phyloP scores from a whole-genome alignment of 2,888 invertebrate species.

The Heliconius ethilla region DNA sequence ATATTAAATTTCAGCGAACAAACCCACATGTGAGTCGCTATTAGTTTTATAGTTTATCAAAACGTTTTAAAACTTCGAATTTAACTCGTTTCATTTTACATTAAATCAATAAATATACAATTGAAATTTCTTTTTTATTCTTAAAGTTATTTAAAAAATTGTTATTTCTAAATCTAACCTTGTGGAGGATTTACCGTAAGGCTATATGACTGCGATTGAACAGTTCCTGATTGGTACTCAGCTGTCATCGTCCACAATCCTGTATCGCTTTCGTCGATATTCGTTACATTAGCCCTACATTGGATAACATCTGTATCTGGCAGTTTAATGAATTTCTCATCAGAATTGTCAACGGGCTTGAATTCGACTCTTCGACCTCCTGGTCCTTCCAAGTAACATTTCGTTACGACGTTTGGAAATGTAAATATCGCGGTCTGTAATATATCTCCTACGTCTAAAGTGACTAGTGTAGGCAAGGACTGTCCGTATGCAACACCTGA shows the following conservation, averaged over 20 bases:
- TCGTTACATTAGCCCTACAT: constrained; percentile 40
- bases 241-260: constrained; percentile 51
- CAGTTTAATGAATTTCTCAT: constrained; percentile 44
- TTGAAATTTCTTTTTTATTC: neutral
- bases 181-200: constrained; percentile 41
- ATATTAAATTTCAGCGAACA: no score
- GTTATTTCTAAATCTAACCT: constrained; percentile 37
- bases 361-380: constrained; percentile 45
- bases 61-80: neutral
- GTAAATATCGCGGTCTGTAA: constrained; percentile 42
- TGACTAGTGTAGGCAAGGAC: constrained; percentile 9
- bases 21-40: no score
- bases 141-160: neutral
- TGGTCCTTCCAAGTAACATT: constrained; percentile 49
- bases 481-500: constrained; percentile 24
- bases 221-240: constrained; percentile 16
- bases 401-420: constrained; percentile 25
- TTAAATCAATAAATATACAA: neutral
- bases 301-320: constrained; percentile 13
- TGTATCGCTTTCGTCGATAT: constrained; percentile 45
- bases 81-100: neutral
- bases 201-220: constrained; percentile 38
- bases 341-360: constrained; percentile 46
- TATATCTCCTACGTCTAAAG: constrained; percentile 41
- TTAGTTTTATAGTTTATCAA: no score